Evolutionary conservation across 2,888 invertebrate species (phyloP), one percentile per base, ranked within the genome.

Genomic region (Trisateles emortualis): DNA sequence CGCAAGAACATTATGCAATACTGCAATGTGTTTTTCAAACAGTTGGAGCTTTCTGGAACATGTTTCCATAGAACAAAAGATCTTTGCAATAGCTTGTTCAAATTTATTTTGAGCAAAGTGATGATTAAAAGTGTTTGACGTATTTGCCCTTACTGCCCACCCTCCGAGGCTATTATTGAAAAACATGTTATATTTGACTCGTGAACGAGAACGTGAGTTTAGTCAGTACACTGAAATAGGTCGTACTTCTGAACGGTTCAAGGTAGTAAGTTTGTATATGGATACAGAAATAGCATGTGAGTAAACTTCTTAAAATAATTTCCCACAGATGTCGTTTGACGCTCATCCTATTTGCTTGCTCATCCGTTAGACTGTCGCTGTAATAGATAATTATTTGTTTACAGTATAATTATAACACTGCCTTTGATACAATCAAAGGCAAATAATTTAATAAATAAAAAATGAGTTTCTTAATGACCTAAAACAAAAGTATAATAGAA

Each of bases 191-290:
- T 46, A 68, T 64, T 66, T 52, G 59, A 61, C 54, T 64, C 70
- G 57, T 68, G 53, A 60, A 80, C 80, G 74, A 79, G 86, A 84
- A 83, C 55, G 68, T 83, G 83, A 80, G 61, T 68, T 81, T 75
- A 77, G 80, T 79, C 80, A 81, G 79, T 83, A 84, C 81, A 83
- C 81, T 81, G 76, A 89, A 87, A 86, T 88, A 86, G 83, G 84
- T 81, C 83, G 87, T 82, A 81, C 79, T 86, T 82, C 76, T 62
- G 74, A 74, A 63, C 81, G 81, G 91, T 91, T 92, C 92, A 91
- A 91, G 91, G 90, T 83, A 81, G 78, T 74, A 91, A 91, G 91
- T 90, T 83, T 81, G 78, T 74, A 68, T 67, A 70, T 76, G 75
- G 70, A 52, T 68, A 76, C 87, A 65, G 71, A 78, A 91, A 91